Evolutionary conservation across 2,888 invertebrate genomes (phyloP), one percentile per base, ranked within the genome.

Genomic region (Vesta saturnalis): DNA sequence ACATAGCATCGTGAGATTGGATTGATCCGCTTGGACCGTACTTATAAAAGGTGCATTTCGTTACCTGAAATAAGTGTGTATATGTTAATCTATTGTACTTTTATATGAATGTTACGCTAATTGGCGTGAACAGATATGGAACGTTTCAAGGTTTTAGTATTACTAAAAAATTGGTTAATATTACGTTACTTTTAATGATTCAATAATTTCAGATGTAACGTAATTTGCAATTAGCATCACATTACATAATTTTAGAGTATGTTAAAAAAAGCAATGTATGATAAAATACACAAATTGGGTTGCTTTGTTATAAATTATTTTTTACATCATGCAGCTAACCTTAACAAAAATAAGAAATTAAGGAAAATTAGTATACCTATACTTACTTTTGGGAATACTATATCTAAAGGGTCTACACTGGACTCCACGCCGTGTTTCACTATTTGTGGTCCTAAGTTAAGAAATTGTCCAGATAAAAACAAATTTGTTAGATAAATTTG

Each of bases 41-140:
- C 83, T 95, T 95, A 85, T 92, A 91, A 86, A 96, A 96, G 58
- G 90, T 89, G 82, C 96, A 96, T 83, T 96, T 96, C 6, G 96
- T 96, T 54, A 95, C 90, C 89, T 92, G 78, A 75, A 74, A 66
- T n/a, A 43, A 71, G 74, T 23, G 23, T 8, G 23, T 23, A 23
- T 23, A 23, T n/a, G n/a, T n/a, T n/a, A n/a, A n/a, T n/a, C n/a
- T n/a, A n/a, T n/a, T n/a, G n/a, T n/a, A n/a, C n/a, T n/a, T n/a
- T n/a, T n/a, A 64, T 18, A 58, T 8, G 35, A n/a, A n/a, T n/a
- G n/a, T n/a, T n/a, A n/a, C n/a, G n/a, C n/a, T n/a, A n/a, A n/a
- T n/a, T n/a, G n/a, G n/a, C n/a, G n/a, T n/a, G n/a, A n/a, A n/a
- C n/a, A n/a, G n/a, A n/a, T n/a, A n/a, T n/a, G n/a, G n/a, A n/a